A percentile compares a stretch with the other conserved stretches of the same genome.
Conservation (phyloP, 2,113 vertebrate genomes). For the Felis chaus region DNA sequence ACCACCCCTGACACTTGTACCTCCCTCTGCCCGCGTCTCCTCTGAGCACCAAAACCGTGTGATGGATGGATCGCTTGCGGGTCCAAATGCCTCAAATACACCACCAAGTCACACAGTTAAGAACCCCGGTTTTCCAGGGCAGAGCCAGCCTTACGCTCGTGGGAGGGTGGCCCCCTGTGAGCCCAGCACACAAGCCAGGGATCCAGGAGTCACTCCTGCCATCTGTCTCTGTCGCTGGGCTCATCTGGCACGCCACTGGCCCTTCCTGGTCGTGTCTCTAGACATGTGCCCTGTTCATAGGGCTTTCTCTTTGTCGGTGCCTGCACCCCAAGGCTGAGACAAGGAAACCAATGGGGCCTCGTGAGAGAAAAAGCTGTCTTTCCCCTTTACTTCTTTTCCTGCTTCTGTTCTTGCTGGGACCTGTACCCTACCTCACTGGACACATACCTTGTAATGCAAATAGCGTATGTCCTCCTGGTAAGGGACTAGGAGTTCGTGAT, state of each 20-base stretch:
- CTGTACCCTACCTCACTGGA: neutral
- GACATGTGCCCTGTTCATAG: neutral
- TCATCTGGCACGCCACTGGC: fast-evolving
- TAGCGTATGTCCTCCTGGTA: neutral
- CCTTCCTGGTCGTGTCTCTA: neutral
- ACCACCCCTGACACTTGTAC: no score
- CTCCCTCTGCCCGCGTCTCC: neutral
- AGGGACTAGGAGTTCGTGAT: neutral
- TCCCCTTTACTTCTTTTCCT: neutral
- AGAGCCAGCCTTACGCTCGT: neutral
- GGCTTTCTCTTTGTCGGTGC: neutral
- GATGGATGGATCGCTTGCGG: neutral
- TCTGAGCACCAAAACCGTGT: neutral
- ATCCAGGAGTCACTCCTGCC: neutral
- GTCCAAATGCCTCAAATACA: no score
- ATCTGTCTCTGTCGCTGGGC: fast-evolving
- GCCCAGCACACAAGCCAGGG: neutral
- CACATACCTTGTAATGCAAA: neutral
- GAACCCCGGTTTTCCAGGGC: fast-evolving
- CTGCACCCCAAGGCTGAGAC: neutral
- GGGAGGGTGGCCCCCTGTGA: neutral
- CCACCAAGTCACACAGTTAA: neutral
- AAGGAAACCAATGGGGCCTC: neutral
- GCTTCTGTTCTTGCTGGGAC: neutral
- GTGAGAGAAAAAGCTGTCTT: neutral